A percentile compares a stretch with the other conserved stretches of the same genome.
Evolutionary conservation across 2,113 vertebrate genomes (phyloP).

Genomic region (Plotosus lineatus): DNA sequence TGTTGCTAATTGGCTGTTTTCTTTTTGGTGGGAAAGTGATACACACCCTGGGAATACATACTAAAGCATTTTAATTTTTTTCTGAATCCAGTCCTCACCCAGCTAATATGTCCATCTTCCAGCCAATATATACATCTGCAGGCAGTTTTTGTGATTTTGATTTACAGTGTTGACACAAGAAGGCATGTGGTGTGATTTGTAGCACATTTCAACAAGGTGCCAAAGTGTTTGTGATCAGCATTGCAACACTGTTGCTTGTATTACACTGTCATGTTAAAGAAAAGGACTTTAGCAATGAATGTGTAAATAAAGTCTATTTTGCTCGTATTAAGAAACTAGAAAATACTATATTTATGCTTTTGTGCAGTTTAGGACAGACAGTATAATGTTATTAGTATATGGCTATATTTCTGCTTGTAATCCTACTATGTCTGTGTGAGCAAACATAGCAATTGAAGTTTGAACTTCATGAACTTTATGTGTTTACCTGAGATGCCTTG

Average conservation of each 20-base stretch:
- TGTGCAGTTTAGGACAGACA: background rate
- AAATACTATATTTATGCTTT: background rate
- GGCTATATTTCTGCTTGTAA: background rate
- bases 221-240: background rate
- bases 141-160: background rate
- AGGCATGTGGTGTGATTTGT: background rate
- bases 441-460: background rate
- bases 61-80: no score
- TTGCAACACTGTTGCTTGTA: background rate
- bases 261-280: background rate
- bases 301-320: background rate
- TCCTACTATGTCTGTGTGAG: no score
- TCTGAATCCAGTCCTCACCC: no score
- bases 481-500: background rate
- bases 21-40: no score
- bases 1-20: no score
- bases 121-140: background rate
- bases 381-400: background rate
- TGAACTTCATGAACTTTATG: background rate
- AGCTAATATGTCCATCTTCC: background rate
- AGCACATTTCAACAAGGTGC: background rate
- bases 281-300: background rate
- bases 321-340: background rate
- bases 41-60: no score
- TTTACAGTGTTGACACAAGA: background rate